These are phyloP conservation scores for Cladopsammia gracilis DNA, from an alignment of 64 coral and sea anemone genomes.

Conservation along the genomic window DNA sequence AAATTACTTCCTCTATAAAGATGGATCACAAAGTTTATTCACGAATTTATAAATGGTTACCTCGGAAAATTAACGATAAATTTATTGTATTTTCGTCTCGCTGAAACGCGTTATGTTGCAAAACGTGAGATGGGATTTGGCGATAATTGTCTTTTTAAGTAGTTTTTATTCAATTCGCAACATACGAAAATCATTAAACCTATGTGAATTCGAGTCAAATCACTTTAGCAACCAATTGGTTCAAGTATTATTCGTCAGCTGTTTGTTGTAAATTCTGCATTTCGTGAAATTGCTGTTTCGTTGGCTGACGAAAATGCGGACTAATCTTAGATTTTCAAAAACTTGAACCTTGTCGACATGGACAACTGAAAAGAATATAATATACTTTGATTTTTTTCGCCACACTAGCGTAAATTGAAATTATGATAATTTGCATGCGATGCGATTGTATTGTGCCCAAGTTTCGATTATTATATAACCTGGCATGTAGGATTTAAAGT, in stretches of 20 bases:
- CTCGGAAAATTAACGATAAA: not conserved
- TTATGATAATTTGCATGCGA: not conserved
- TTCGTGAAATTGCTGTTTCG: no score
- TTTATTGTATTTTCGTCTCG: not conserved
- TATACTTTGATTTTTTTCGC: constrained; percentile 4
- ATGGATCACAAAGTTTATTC: not conserved
- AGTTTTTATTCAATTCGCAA: not conserved
- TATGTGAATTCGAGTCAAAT: not conserved
- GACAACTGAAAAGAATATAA: not conserved
- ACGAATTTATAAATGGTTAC: not conserved
- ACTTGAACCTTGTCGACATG: not conserved
- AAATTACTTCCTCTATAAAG: not conserved
- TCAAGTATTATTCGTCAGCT: not conserved
- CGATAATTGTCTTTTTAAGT: not conserved
- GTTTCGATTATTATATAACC: not conserved
- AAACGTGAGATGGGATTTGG: not conserved
- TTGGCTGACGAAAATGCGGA: no score
- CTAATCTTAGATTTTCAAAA: no score
- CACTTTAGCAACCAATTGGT: not conserved
- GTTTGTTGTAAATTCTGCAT: no score
- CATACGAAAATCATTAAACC: not conserved
- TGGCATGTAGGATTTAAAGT: no score
- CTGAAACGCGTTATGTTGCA: not conserved
- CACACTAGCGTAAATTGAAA: not conserved
- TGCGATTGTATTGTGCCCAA: not conserved